Conservation (phyloP, 2,113 vertebrate species). For the Poeciliopsis occidentalis region DNA sequence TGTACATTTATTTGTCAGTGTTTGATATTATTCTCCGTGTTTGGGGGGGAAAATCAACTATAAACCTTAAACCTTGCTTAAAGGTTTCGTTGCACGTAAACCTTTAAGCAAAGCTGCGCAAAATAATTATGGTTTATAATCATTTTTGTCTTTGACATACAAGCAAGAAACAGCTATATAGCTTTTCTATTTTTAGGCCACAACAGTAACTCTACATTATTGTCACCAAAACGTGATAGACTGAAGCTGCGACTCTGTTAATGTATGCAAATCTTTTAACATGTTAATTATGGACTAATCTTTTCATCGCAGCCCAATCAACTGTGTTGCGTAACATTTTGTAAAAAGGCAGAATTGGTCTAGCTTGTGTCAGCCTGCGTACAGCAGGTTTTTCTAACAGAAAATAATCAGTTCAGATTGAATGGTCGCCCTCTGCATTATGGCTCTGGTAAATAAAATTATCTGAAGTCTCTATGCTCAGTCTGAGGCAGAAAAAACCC, state of each 20-base stretch:
- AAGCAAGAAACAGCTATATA: neutral
- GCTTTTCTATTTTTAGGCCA: neutral
- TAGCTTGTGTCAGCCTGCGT: no score
- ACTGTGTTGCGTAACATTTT: neutral
- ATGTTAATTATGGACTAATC: conserved; percentile 5
- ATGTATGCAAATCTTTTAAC: conserved; percentile 1
- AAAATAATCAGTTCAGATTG: neutral
- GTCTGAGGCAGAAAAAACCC: no score
- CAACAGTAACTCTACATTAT: neutral
- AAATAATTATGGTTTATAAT: neutral
- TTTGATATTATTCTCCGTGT: no score
- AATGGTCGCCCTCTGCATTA: neutral
- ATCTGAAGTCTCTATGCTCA: no score
- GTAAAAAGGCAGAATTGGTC: neutral
- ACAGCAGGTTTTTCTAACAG: no score
- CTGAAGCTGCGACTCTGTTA: neutral
- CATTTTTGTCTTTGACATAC: neutral
- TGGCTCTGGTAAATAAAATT: neutral
- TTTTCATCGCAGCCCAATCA: neutral
- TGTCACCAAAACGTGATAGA: neutral
- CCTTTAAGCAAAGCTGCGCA: no score
- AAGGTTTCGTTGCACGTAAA: no score
- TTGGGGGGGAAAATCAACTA: no score
- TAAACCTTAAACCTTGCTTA: no score
- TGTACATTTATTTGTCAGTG: no score